Evolutionary conservation across 92 coral and sea anemone species (phyloP), one percentile per base, ranked within the genome.

Genomic region (Porites divaricata): DNA sequence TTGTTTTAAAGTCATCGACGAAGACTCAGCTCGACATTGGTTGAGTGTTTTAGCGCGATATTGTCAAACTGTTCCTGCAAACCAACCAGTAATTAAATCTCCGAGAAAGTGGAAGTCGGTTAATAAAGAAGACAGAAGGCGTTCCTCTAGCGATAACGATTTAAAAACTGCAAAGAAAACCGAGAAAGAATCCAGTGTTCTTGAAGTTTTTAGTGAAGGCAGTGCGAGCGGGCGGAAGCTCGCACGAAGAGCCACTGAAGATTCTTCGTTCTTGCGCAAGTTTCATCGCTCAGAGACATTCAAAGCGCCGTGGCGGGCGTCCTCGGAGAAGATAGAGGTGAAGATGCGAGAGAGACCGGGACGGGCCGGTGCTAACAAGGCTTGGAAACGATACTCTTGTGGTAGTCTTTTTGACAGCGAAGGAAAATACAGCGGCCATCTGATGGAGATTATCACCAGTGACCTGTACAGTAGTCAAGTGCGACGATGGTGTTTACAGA

Each of bases 401-500:
- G 98, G 98, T 9, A 92, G 92, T 63, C 78, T 97, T 28, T 95
- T 94, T 81, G 97, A 95, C 78, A 92, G 91, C 66, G 97, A 91
- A 21, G 99, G 99, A 17, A 95, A 91, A 75, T 97, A 86, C 81
- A 87, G 94, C 8, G 96, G 99, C 21, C 90, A 90, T 84, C 95
- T 97, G 2, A 94, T 95, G 77, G 99, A 97, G 78, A 84, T 94
- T 4, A 86, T 85, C 12, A 83, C 83, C 14, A 83, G 81, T 24
- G 92, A 91, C 22, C 78, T 93, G 23, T 97, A 95, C 68, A 91
- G 90, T 54, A 97, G 97, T 74, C 95, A 95, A 75, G 98, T 97
- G 64, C 91, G 98, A 1, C 85, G 98, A 5, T 97, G 99, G 99
- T 97, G 99, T 53, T 95, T 93, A 1, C 86, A 95, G 23, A 75